phyloP scores from a whole-genome alignment of 1,140 invertebrate species.

The Drosophila orena region DNA sequence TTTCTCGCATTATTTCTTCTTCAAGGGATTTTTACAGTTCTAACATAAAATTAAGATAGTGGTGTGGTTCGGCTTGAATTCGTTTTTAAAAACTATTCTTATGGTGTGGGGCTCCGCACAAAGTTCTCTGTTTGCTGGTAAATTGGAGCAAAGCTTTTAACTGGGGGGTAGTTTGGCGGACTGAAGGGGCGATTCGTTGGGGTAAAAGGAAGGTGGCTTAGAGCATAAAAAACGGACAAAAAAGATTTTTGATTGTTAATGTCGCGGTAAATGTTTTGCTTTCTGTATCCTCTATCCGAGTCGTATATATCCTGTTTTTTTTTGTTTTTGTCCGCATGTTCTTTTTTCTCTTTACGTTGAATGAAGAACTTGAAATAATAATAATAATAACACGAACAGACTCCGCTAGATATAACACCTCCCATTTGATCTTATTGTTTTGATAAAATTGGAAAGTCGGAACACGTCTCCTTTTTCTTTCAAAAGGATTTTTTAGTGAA shows the following conservation, averaged over 20 bases:
- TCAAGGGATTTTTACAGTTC: neutral
- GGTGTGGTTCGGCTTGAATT: slow-evolving; percentile 15
- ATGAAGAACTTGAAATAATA: too few relatives aligned
- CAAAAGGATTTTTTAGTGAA: too few relatives aligned
- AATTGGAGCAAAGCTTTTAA: slow-evolving; percentile 77
- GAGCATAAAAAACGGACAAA: slow-evolving; percentile 35
- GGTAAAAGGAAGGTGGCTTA: slow-evolving; percentile 15
- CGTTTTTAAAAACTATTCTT: slow-evolving; percentile 16
- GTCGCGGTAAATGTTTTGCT: slow-evolving; percentile 55
- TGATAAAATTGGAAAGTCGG: too few relatives aligned
- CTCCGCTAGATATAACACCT: slow-evolving; percentile 28
- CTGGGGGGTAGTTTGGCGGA: slow-evolving; percentile 37
- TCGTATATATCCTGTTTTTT: slow-evolving; percentile 1
- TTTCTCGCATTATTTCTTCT: neutral
- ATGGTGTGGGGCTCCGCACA: slow-evolving; percentile 17
- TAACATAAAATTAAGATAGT: slow-evolving; percentile 19
- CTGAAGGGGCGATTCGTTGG: slow-evolving; percentile 21
- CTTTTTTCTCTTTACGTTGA: neutral
- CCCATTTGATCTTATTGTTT: slow-evolving; percentile 9
- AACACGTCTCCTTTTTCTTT: too few relatives aligned
- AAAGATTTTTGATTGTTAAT: slow-evolving; percentile 73
- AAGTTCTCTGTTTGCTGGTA: slow-evolving; percentile 49
- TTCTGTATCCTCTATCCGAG: slow-evolving; percentile 14
- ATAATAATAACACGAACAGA: too few relatives aligned
- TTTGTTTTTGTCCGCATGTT: neutral